Evolutionary conservation across 2,888 invertebrate species (phyloP).

Genomic region (Hermaeophaga mercurialis): DNA sequence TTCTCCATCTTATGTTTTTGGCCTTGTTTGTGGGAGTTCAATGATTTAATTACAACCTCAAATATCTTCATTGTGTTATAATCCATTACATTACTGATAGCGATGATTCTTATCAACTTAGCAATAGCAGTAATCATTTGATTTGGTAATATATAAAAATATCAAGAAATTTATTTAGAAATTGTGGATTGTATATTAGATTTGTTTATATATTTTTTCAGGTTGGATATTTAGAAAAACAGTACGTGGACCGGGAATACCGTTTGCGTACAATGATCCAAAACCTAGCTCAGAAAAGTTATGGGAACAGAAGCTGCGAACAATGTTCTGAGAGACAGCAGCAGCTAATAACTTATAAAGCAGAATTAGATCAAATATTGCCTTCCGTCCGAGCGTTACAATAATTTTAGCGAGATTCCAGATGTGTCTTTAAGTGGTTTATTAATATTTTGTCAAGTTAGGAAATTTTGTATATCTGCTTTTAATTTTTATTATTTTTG

Average conservation of each 20-base stretch:
- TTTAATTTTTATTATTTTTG: neutral
- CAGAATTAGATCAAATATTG: slow-evolving; percentile 56
- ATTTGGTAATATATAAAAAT: no score
- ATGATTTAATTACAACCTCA: no score
- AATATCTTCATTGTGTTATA: no score
- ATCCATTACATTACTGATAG: no score
- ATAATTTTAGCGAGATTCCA: slow-evolving; percentile 18
- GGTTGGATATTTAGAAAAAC: slow-evolving; percentile 57
- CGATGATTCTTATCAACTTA: no score
- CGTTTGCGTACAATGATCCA: slow-evolving; percentile 58
- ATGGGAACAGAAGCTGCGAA: slow-evolving; percentile 53
- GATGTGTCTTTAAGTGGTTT: neutral
- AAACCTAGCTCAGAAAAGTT: slow-evolving; percentile 55
- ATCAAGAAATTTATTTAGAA: no score
- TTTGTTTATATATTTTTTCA: no score
- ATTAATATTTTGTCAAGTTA: neutral
- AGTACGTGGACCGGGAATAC: slow-evolving; percentile 59
- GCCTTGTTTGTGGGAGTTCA: no score
- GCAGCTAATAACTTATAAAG: slow-evolving; percentile 55
- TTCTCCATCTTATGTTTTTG: no score
- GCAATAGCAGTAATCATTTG: no score
- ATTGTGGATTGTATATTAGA: no score
- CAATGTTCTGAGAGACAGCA: slow-evolving; percentile 56
- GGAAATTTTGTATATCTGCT: neutral
- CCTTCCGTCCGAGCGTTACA: slow-evolving; percentile 54